A percentile compares a stretch with the other conserved stretches of the same genome.
Conservation (phyloP, 2,888 invertebrate species). For the Ophion ventricosus region DNA sequence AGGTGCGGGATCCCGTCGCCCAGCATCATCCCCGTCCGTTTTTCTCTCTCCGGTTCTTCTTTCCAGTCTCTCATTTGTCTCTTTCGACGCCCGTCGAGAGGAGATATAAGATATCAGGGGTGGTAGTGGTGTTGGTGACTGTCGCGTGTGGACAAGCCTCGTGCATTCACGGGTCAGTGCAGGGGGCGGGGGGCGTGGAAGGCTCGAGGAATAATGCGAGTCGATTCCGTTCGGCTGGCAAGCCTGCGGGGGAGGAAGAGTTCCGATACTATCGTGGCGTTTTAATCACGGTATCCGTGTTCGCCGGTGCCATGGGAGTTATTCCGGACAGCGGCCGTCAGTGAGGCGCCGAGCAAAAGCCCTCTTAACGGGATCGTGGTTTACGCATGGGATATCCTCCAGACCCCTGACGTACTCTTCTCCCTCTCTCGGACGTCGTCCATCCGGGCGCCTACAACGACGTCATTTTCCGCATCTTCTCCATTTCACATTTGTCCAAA, state of each 20-base stretch:
- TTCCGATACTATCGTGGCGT: constrained; percentile 66
- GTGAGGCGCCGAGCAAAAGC: constrained; percentile 69
- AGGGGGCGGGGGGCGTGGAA: background rate
- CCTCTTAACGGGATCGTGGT: constrained; percentile 51
- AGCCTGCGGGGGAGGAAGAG: constrained; percentile 11
- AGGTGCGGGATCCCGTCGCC: background rate
- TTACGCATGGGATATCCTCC: constrained; percentile 35
- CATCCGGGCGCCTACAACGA: constrained; percentile 58
- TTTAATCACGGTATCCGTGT: constrained; percentile 69
- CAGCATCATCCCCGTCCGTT: background rate
- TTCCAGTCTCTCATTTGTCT: constrained; percentile 16
- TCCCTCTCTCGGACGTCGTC: constrained; percentile 44
- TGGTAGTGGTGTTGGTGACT: constrained; percentile 7
- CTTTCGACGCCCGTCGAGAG: background rate
- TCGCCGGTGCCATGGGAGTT: constrained; percentile 68
- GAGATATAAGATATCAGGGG: constrained; percentile 32
- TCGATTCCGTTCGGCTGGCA: constrained; percentile 42
- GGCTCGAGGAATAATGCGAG: constrained; percentile 29
- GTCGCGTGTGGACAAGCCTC: background rate
- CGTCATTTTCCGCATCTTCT: constrained; percentile 67
- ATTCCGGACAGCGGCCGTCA: constrained; percentile 74
- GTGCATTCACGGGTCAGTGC: constrained; percentile 38
- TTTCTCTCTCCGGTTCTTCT: constrained; percentile 3
- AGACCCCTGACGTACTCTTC: constrained; percentile 54
- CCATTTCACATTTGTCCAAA: constrained; percentile 61